Evolutionary conservation across 2,797 vertebrate genomes (phyloP), one percentile per base, ranked within the genome.

Genomic region (Tauraco hartlaubi): DNA sequence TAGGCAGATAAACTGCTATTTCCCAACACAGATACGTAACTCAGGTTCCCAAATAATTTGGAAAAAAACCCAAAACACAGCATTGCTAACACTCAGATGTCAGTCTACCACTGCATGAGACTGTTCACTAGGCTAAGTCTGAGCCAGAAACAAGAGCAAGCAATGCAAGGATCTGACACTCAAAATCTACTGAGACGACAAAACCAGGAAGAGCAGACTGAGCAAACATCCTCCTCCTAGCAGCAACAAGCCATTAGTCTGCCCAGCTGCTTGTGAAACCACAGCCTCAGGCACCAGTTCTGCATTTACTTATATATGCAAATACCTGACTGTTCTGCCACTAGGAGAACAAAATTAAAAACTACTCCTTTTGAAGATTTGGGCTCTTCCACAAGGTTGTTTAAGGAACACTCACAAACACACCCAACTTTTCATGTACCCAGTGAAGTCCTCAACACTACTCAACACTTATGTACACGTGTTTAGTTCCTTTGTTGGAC

Each of bases 181-280:
- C 44, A 23, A 82, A 69, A 74, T 21, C 28, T 59, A 41, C 19
- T 2, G 33, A 68, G 79, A 39, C 56, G 56, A 59, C 19, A 43
- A 88, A 16, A 11, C 43, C 67, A 74, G 31, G 37, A 92, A 49
- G 41, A 88, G 17, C 66, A 75, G 59, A 28, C 12, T 8, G 39
- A 80, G 68, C 52, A 59, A 71, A 52, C 23, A 29, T 3, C 64
- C 48, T 71, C 84, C 74, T 52, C 33, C 9, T 5, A 19, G 39
- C 7, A 85, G 33, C 19, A 80, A 61, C 5, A 54, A 90, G 39
- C 10, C 59, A 62, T n/a, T 14, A 54, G 35, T 9, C 31, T 28
- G 52, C 39, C 85, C 78, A 56, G 63, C 63, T 68, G 72, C 91
- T 61, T 39, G 61, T 71, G 87, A 85, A 95, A 77, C 35, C 82